These are phyloP conservation scores for Ptychoptera contaminata DNA, from an alignment of 2,888 invertebrate genomes.

Conservation along the genomic window DNA sequence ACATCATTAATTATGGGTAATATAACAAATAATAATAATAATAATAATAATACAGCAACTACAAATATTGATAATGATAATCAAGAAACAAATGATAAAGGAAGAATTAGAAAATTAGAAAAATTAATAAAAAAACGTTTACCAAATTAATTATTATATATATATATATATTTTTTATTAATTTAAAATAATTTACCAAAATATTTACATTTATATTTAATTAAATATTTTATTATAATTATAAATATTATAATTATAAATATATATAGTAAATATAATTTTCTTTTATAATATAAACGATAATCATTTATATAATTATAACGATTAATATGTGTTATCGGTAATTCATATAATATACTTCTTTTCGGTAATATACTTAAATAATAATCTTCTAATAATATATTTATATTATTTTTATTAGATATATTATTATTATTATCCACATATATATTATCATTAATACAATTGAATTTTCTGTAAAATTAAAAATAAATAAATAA, in stretches of 20 bases:
- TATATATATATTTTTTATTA: no score
- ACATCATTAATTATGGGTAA: not conserved
- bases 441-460: slow-evolving; percentile 47
- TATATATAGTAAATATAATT: no score
- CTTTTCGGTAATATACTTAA: slow-evolving; percentile 52
- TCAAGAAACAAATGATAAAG: slow-evolving; percentile 25
- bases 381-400: slow-evolving; percentile 55
- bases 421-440: no score
- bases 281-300: slow-evolving; percentile 1
- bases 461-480: slow-evolving; percentile 61
- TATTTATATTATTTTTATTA: no score
- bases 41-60: not conserved
- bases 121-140: slow-evolving; percentile 38
- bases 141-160: slow-evolving; percentile 16
- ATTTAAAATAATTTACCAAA: no score
- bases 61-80: not conserved
- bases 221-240: no score
- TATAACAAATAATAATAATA: not conserved
- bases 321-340: slow-evolving; percentile 50
- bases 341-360: slow-evolving; percentile 51
- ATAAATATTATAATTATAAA: no score
- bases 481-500: slow-evolving; percentile 10
- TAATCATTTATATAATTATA: slow-evolving; percentile 33
- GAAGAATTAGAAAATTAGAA: slow-evolving; percentile 38
- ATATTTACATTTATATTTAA: no score